Evolutionary conservation across 1,140 invertebrate genomes (phyloP).

Genomic region (Drosophila trapezifrons): DNA sequence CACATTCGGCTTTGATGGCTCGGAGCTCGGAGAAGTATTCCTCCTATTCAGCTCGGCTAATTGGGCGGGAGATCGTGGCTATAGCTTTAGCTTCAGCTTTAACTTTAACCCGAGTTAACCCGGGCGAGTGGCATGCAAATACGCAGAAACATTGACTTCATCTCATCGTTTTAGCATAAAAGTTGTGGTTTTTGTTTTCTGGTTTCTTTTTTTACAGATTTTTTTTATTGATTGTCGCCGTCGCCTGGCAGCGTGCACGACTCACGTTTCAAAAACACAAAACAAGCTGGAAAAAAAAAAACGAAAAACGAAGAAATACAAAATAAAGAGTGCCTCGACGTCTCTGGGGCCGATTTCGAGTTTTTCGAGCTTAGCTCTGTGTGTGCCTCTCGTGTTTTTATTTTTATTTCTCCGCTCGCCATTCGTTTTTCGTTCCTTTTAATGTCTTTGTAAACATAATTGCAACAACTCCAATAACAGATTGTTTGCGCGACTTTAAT

Average conservation of each 20-base stretch:
- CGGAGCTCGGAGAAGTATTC: conserved; percentile 13
- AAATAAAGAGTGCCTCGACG: conserved; percentile 34
- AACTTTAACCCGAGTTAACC: conserved; percentile 63
- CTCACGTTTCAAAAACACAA: conserved; percentile 73
- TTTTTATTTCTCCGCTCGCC: conserved; percentile 36
- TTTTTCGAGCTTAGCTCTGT: conserved; percentile 32
- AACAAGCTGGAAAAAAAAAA: conserved; percentile 23
- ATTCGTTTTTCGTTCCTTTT: conserved; percentile 63
- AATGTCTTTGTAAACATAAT: conserved; percentile 83
- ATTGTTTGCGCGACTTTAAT: conserved; percentile 81
- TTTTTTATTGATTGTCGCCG: conserved; percentile 72
- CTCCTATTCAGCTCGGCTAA: conserved; percentile 36
- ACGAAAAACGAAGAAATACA: conserved; percentile 19
- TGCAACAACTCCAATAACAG: conserved; percentile 83
- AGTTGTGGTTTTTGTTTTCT: conserved; percentile 27
- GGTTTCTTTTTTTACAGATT: conserved; percentile 45
- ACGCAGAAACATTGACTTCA: conserved; percentile 42
- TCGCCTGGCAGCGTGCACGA: conserved; percentile 61
- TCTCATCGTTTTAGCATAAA: conserved; percentile 38
- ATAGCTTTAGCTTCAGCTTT: conserved; percentile 22
- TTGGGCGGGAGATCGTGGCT: conserved; percentile 33
- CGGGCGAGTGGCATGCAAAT: conserved; percentile 43
- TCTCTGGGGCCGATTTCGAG: conserved; percentile 29
- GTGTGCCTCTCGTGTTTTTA: conserved; percentile 39
- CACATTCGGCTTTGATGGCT: conserved; percentile 48